phyloP scores from a whole-genome alignment of 1,140 invertebrate species.

The Marisa cornuarietis region DNA sequence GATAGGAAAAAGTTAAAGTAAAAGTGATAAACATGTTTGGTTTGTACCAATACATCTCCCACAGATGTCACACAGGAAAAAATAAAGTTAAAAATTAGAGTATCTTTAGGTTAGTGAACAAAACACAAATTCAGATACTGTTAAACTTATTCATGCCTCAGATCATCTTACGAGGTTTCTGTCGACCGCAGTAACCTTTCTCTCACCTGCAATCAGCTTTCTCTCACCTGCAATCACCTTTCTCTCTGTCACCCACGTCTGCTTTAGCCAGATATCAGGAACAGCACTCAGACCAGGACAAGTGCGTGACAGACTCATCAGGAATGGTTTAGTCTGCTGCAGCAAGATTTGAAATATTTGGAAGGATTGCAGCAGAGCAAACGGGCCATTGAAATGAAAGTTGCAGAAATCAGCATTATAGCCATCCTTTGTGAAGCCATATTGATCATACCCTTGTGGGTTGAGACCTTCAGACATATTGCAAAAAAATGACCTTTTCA shows the following conservation, averaged over 20 bases:
- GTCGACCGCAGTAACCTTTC: no score
- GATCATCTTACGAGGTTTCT: no score
- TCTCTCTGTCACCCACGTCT: slow-evolving; percentile 44
- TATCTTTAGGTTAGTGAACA: no score
- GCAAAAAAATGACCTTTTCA: background rate
- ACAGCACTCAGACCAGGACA: slow-evolving; percentile 44
- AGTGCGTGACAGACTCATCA: slow-evolving; percentile 43
- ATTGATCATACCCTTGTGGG: slow-evolving; percentile 45
- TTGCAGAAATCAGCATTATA: slow-evolving; percentile 49
- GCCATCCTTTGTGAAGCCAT: slow-evolving; percentile 46
- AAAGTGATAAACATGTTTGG: no score
- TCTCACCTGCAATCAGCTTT: background rate
- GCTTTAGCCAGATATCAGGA: slow-evolving; percentile 41
- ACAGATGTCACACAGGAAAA: no score
- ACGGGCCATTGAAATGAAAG: slow-evolving; percentile 51
- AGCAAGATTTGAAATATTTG: slow-evolving; percentile 44
- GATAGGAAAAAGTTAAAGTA: no score
- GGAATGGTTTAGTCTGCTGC: slow-evolving; percentile 41
- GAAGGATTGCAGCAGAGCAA: slow-evolving; percentile 36
- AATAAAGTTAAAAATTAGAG: no score
- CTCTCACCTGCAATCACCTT: slow-evolving; percentile 20
- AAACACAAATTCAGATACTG: no score
- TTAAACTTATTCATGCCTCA: no score
- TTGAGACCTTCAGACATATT: slow-evolving; percentile 31
- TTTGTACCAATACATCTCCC: no score